These are phyloP conservation scores for Pocillopora grandis DNA, from an alignment of 92 coral and sea anemone species.

Conservation along the genomic window DNA sequence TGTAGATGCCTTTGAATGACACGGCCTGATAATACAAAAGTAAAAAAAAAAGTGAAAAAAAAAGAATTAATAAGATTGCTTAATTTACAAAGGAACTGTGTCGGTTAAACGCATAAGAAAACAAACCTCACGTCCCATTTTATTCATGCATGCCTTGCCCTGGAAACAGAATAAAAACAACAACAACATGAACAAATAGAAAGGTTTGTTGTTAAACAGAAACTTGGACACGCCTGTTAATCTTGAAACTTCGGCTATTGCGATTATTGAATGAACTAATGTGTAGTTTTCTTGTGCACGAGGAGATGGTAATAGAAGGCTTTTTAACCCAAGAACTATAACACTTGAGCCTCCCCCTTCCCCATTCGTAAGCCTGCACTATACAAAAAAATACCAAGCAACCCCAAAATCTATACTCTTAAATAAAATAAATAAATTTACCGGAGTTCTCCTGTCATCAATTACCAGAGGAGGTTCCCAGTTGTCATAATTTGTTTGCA, in stretches of 20 bases:
- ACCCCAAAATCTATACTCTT: too few species aligned
- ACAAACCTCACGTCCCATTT: constrained; percentile 87
- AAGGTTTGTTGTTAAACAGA: too few species aligned
- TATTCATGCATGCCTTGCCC: constrained; percentile 93
- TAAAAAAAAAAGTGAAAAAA: background rate
- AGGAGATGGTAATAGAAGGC: too few species aligned
- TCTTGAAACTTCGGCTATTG: too few species aligned
- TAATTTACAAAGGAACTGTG: background rate
- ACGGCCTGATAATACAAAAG: constrained; percentile 44
- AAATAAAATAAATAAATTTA: constrained; percentile 21
- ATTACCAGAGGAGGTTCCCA: constrained; percentile 83
- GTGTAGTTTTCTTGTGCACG: too few species aligned
- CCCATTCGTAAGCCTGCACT: too few species aligned
- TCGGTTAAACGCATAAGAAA: background rate
- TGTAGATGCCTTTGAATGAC: constrained; percentile 83
- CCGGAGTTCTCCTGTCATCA: constrained; percentile 96
- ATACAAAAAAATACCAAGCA: too few species aligned
- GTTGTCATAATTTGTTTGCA: constrained; percentile 91
- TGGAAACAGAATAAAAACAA: background rate
- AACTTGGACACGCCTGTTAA: too few species aligned
- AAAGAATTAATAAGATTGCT: background rate
- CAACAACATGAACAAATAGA: too few species aligned
- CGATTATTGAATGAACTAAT: too few species aligned
- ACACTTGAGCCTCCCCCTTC: too few species aligned
- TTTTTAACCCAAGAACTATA: too few species aligned